Evolutionary conservation across 2,888 invertebrate species (phyloP), one percentile per base, ranked within the genome.

Genomic region (Brachylomia viminalis): DNA sequence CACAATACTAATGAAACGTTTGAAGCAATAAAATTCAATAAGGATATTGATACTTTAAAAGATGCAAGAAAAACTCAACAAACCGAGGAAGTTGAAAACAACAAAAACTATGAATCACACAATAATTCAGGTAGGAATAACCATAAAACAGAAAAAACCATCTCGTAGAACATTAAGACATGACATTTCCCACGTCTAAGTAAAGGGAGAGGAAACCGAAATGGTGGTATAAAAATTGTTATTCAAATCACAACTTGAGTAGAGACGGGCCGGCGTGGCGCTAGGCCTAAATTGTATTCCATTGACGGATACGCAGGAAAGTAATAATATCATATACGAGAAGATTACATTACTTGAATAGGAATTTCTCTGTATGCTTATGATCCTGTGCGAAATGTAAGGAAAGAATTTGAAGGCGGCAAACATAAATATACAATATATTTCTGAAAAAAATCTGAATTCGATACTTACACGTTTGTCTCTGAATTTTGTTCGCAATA

Each of bases 221-320:
- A 95, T 95, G 95, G 94, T 93, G 93, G 93, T 91, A 93, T 92
- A 93, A 94, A 94, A 94, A 95, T 96, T 96, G 95, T 95, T 96
- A 96, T 96, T 96, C 96, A 96, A 95, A 96, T 95, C 96, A 96
- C 95, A 96, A 92, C 88, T 89, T 91, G 88, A 89, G 92, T 92
- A 90, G 91, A 92, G 92, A 89, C 91, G 91, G 91, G 92, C 92
- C 91, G 94, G 91, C 92, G 92, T 92, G 93, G 95, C 94, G 94
- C 93, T 93, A 94, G 92, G 92, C 94, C 94, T 94, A 95, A 95
- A 95, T 95, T 95, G 93, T 95, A 94, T 95, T 94, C 93, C 90
- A 90, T 92, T 94, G 95, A 94, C 93, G 94, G 93, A 94, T 94
- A 92, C 92, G 91, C 92, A 93, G 91, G 92, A 93, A 94, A 93